These are phyloP conservation scores for Tipula confusa DNA, from an alignment of 2,888 invertebrate genomes.

Conservation along the genomic window DNA sequence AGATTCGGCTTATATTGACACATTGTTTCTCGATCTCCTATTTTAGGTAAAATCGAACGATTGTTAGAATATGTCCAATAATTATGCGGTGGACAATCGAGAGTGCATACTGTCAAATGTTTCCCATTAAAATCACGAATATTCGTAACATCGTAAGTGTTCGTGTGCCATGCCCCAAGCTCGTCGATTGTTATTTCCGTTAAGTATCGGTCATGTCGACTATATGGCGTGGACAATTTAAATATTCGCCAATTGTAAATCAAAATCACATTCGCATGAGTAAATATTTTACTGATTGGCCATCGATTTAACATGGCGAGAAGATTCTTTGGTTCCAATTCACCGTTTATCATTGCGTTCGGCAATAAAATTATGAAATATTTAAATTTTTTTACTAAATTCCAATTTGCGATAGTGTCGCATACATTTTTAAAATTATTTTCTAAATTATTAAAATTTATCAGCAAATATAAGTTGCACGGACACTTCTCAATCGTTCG, in stretches of 20 bases:
- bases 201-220: neutral
- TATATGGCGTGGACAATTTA: neutral
- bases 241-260: neutral
- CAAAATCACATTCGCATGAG: neutral
- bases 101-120: neutral
- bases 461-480: neutral
- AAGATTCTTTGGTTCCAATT: no score
- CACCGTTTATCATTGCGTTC: neutral
- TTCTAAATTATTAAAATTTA: neutral
- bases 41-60: neutral
- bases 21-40: neutral
- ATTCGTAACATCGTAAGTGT: neutral
- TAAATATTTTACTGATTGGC: neutral
- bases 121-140: slow-evolving; percentile 27
- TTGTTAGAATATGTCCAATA: neutral
- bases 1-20: neutral
- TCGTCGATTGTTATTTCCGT: neutral
- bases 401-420: neutral
- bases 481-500: neutral
- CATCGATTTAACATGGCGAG: neutral
- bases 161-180: neutral
- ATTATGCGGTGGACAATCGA: slow-evolving; percentile 27
- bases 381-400: neutral
- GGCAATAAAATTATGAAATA: neutral
- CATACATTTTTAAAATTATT: neutral